These are phyloP conservation scores for Otis tarda DNA, from an alignment of 2,113 vertebrate species.

Conservation along the genomic window DNA sequence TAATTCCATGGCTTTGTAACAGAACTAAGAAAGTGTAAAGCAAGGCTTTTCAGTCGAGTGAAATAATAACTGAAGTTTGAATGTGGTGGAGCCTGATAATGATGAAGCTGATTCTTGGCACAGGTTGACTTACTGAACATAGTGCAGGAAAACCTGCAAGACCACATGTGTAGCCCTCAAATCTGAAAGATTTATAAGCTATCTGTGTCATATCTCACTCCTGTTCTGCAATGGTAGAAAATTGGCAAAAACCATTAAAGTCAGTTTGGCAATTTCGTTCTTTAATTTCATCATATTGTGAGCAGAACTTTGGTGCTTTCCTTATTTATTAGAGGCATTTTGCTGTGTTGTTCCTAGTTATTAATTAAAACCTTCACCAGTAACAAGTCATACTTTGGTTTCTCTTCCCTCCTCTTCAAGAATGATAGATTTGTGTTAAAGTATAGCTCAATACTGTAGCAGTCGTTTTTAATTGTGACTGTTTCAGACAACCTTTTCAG, in stretches of 20 bases:
- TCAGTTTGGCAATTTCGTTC: not conserved
- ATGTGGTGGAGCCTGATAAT: not conserved
- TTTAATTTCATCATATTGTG: not conserved
- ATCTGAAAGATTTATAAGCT: not conserved
- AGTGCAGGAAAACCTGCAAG: not conserved
- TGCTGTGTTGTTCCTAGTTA: not conserved
- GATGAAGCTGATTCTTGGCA: not conserved
- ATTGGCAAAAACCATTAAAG: not conserved
- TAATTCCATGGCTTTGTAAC: not conserved
- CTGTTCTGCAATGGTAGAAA: not conserved
- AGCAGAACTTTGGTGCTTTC: not conserved
- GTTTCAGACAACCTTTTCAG: not conserved
- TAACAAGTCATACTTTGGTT: not conserved
- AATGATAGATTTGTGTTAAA: not conserved
- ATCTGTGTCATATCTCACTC: not conserved
- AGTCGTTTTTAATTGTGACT: not conserved
- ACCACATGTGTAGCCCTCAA: not conserved
- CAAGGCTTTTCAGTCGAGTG: not conserved
- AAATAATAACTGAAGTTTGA: not conserved
- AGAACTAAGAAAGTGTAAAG: not conserved
- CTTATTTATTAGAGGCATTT: not conserved
- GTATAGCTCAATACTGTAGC: not conserved
- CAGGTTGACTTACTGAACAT: fast-evolving
- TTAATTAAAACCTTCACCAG: not conserved
- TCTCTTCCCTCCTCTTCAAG: not conserved